These are phyloP conservation scores for Stegophylla sp. DNA, from an alignment of 2,888 invertebrate species.

Conservation along the genomic window DNA sequence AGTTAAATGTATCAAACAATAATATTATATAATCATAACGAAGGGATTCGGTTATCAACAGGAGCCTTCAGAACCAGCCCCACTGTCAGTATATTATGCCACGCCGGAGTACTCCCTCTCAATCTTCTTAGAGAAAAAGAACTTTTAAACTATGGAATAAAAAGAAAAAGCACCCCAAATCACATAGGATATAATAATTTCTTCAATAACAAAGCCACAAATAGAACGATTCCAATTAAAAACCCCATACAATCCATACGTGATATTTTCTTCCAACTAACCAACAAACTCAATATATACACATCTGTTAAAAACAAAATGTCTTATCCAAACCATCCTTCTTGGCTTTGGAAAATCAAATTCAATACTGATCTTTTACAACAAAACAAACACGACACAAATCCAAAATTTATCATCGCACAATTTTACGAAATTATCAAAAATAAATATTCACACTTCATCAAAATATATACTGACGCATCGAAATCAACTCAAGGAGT, in stretches of 20 bases:
- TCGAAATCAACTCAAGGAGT: too few species aligned
- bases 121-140: slow-evolving; percentile 8
- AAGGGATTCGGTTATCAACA: neutral
- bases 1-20: too few species aligned
- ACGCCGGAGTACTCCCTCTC: neutral
- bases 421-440: neutral
- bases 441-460: too few species aligned
- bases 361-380: neutral
- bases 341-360: slow-evolving; percentile 14
- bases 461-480: too few species aligned
- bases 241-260: neutral
- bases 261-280: too few species aligned
- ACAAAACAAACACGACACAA: neutral
- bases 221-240: neutral
- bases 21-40: too few species aligned
- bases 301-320: neutral
- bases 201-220: slow-evolving; percentile 5
- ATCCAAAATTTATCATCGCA: neutral
- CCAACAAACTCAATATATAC: neutral
- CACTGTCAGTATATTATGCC: neutral
- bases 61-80: neutral
- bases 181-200: neutral
- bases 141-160: neutral
- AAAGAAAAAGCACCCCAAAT: slow-evolving; percentile 23
- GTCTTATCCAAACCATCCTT: neutral